Evolutionary conservation across 2,888 invertebrate species (phyloP).

Genomic region (Chrysotoxum bicinctum): DNA sequence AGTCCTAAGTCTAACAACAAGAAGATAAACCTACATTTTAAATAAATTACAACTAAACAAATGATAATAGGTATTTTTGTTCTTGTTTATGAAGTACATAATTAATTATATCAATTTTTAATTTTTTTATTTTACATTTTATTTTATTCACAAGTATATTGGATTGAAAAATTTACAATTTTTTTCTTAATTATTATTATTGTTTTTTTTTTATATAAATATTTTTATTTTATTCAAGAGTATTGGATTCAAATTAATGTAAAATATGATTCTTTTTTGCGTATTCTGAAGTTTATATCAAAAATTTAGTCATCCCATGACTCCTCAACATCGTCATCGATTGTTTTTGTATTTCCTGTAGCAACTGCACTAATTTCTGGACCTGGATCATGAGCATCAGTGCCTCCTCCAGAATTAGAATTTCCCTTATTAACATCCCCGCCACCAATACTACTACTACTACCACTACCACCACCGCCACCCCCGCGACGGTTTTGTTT

Average conservation of each 20-base stretch:
- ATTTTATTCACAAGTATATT: background rate
- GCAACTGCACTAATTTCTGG: background rate
- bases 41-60: constrained; percentile 1
- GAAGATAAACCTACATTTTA: background rate
- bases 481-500: constrained; percentile 83
- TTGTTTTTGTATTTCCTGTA: background rate
- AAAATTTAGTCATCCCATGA: constrained; percentile 21
- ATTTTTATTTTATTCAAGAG: background rate
- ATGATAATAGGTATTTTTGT: background rate
- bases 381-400: background rate
- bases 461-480: constrained; percentile 82
- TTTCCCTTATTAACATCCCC: background rate
- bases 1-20: background rate
- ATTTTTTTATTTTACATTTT: background rate
- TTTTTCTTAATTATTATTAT: background rate
- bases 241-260: background rate
- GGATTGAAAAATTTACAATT: background rate
- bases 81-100: background rate
- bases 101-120: background rate
- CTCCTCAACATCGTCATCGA: background rate
- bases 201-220: background rate
- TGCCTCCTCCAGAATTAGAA: background rate
- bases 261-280: background rate
- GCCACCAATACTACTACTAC: constrained; percentile 74
- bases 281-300: background rate